Evolutionary conservation across 2,888 invertebrate genomes (phyloP), one percentile per base, ranked within the genome.

Genomic region (Tortrix viridana): DNA sequence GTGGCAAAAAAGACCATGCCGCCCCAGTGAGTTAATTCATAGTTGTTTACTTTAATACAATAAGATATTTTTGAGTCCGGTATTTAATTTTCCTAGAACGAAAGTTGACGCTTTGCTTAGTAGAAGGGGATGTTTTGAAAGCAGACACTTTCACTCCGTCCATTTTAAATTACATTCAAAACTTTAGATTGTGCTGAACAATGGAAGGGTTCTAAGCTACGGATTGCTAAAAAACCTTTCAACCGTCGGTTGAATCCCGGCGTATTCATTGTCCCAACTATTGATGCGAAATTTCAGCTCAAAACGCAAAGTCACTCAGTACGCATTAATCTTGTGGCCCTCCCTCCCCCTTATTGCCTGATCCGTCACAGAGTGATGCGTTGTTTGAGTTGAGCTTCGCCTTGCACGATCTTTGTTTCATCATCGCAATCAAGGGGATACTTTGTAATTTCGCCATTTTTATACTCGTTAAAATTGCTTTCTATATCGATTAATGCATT

Each of bases 341-440:
- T 79, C 77, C 77, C 72, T 67, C 71, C 72, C 75, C 77, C 80
- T 81, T 77, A 79, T 80, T 79, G 72, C 75, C 66, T 69, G 73
- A 82, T 82, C 85, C 82, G 87, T 80, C 80, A 83, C 83, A 77
- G 76, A 72, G 74, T 82, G 80, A 82, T 80, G 79, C 70, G 62
- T 57, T 61, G 70, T 71, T 64, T 60, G 67, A 67, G 68, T 67
- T 43, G 57, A 22, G 44, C 53, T 19, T 44, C 41, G 54, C 44
- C 44, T 26, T 26, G 54, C 43, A 55, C 54, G 54, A 26, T 44
- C 54, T 18, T 26, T 19, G 44, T 20, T 52, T 7, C 57, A 37
- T 53, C 38, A 46, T 32, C 53, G 46, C 57, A 48, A 53, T 53
- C 58, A 58, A 53, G 41, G 53, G 52, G 47, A 58, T 58, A 63